These are phyloP conservation scores for Fragum fragum DNA, from an alignment of 2,888 invertebrate genomes.

Conservation along the genomic window DNA sequence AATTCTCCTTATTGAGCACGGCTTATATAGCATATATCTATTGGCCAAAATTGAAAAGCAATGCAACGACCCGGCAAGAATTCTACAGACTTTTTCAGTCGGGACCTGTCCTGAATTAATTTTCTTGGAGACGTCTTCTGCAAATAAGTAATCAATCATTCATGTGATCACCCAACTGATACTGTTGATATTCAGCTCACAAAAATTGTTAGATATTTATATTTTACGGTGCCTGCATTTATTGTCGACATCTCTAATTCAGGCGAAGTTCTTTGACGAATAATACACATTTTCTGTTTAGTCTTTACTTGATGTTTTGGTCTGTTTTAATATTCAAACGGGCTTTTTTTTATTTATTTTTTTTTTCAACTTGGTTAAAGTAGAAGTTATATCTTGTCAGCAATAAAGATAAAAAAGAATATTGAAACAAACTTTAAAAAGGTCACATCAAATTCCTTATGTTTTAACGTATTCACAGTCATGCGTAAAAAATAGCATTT, in stretches of 20 bases:
- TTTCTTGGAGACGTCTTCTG: conserved; percentile 23
- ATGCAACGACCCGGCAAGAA: background rate
- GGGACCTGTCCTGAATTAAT: conserved; percentile 29
- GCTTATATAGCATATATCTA: background rate
- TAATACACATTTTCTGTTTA: too few species aligned
- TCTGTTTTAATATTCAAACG: too few species aligned
- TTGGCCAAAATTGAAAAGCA: conserved; percentile 6
- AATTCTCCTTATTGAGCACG: background rate
- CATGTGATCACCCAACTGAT: background rate
- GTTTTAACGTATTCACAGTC: too few species aligned
- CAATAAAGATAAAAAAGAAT: too few species aligned
- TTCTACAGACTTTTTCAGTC: conserved; percentile 1
- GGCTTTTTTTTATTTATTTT: too few species aligned
- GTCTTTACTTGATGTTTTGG: too few species aligned
- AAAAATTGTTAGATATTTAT: conserved; percentile 4
- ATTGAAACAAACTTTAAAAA: too few species aligned
- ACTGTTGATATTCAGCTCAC: conserved; percentile 15
- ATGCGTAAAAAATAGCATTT: too few species aligned
- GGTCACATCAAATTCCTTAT: too few species aligned
- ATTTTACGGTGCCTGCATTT: background rate
- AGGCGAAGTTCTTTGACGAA: too few species aligned
- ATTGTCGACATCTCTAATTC: background rate
- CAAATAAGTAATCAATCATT: conserved; percentile 34
- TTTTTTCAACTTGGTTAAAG: too few species aligned
- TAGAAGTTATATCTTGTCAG: too few species aligned